Conservation (phyloP, 2,113 vertebrate genomes). For the Eupsittula cactorum region DNA sequence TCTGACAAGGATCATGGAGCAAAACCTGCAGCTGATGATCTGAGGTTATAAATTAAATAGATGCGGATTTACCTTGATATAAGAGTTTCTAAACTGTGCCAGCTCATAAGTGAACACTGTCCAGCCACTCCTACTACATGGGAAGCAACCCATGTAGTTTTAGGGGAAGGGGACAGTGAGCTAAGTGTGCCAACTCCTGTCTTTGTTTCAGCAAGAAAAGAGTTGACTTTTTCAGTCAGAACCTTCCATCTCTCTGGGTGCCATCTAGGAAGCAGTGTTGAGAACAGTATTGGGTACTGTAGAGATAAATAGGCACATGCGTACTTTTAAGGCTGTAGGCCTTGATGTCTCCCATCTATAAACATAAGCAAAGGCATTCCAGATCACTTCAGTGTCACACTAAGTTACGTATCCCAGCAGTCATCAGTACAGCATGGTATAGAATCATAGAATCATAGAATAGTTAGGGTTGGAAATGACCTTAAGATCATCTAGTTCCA, state of each 20-base stretch:
- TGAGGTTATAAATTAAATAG: not conserved
- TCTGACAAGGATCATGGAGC: not conserved
- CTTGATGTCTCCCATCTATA: not conserved
- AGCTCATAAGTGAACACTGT: not conserved
- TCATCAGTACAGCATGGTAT: not conserved
- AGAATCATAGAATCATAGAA: no score
- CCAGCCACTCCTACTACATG: not conserved
- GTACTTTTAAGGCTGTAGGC: not conserved
- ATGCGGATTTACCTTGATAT: not conserved
- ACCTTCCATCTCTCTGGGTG: not conserved
- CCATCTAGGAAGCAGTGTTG: not conserved
- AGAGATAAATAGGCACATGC: not conserved
- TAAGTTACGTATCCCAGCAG: not conserved
- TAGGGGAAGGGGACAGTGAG: not conserved
- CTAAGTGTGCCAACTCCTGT: not conserved
- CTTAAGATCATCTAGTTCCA: no score
- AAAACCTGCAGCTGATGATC: not conserved
- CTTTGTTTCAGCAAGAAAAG: not conserved
- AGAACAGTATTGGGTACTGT: not conserved
- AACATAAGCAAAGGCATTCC: not conserved
- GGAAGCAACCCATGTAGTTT: not conserved
- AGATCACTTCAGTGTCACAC: not conserved
- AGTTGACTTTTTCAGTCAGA: not conserved
- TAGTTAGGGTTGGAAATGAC: no score
- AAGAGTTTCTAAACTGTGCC: not conserved